These are phyloP conservation scores for Solenopsis fugax DNA, from an alignment of 1,140 invertebrate genomes.

Conservation along the genomic window DNA sequence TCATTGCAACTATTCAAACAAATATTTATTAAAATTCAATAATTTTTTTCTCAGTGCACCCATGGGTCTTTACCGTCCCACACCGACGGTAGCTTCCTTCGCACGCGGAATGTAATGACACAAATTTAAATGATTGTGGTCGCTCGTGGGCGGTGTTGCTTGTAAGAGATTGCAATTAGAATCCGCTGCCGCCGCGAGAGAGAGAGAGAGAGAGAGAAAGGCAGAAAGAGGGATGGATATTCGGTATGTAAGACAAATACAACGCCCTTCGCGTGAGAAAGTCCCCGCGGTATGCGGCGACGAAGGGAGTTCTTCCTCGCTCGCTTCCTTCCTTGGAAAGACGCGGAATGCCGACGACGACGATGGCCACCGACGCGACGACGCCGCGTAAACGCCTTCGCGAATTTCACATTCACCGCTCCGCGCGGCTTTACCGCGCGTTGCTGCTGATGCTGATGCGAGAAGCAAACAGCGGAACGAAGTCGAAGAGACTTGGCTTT, in stretches of 20 bases:
- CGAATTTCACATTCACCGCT: conserved; percentile 35
- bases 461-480: conserved; percentile 46
- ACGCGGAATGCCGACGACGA: neutral
- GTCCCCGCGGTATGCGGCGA: conserved; percentile 53
- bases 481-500: conserved; percentile 2
- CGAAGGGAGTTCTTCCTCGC: conserved; percentile 65
- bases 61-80: conserved; percentile 40
- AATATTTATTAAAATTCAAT: no score
- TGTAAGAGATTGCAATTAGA: conserved; percentile 79
- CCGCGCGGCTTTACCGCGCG: conserved; percentile 9
- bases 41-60: neutral
- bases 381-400: conserved; percentile 6
- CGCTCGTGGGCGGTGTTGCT: conserved; percentile 76
- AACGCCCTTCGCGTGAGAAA: conserved; percentile 79
- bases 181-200: conserved; percentile 50
- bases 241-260: conserved; percentile 68
- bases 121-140: conserved; percentile 80
- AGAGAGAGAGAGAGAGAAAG: conserved; percentile 12
- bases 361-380: neutral
- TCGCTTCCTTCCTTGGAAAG: conserved; percentile 77
- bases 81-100: conserved; percentile 32
- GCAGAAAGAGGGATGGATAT: conserved; percentile 62
- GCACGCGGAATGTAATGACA: conserved; percentile 76
- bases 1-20: no score
- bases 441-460: neutral